Conservation (phyloP, 2,888 invertebrate species). For the Parnassius mnemosyne region DNA sequence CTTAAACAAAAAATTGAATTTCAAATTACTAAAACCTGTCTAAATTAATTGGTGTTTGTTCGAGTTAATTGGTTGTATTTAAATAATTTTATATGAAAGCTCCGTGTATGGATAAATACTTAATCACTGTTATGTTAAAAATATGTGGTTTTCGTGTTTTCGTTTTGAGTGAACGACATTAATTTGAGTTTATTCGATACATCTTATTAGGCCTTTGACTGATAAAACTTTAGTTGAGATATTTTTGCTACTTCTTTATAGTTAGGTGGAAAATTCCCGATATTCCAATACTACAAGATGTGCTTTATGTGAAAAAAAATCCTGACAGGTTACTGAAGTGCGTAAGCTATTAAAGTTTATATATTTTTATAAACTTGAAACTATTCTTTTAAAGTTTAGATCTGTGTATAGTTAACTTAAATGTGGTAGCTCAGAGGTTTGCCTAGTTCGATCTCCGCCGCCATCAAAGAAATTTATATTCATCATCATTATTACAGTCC, state of each 20-base stretch:
- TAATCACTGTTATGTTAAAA: constrained; percentile 7
- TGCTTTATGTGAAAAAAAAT: constrained; percentile 10
- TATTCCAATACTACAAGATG: constrained; percentile 18
- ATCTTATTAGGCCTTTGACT: constrained; percentile 1
- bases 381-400: no score
- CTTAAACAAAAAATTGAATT: no score
- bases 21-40: constrained; percentile 1
- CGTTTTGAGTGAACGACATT: neutral
- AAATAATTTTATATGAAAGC: neutral
- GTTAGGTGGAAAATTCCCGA: constrained; percentile 14
- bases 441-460: no score
- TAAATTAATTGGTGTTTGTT: neutral
- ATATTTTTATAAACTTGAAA: no score
- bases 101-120: constrained; percentile 1
- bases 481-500: no score
- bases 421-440: no score
- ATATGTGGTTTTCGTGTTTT: constrained; percentile 4
- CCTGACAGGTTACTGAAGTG: constrained; percentile 8
- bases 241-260: constrained; percentile 10
- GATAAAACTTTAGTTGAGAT: constrained; percentile 5
- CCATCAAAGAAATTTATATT: no score
- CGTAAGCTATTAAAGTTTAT: constrained; percentile 1
- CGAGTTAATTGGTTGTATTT: constrained; percentile 1
- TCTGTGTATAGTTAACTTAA: no score
- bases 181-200: neutral